phyloP scores from a whole-genome alignment of 1,140 invertebrate genomes.

The Lasaia peninsularis region DNA sequence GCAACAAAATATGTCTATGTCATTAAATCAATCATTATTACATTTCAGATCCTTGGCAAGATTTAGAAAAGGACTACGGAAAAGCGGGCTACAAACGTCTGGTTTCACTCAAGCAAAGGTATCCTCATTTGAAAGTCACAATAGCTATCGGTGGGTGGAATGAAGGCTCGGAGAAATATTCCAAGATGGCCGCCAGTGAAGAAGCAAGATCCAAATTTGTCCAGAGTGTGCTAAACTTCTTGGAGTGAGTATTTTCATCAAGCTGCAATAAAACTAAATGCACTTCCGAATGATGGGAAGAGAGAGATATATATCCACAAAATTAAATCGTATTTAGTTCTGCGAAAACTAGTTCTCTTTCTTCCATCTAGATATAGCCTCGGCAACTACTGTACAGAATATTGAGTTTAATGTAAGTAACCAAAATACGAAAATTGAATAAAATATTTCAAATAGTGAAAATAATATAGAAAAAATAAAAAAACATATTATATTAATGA shows the following conservation, averaged over 20 bases:
- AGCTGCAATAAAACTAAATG: not conserved
- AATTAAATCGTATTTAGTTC: too few species aligned
- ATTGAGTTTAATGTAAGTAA: too few species aligned
- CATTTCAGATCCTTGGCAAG: slow-evolving; percentile 85
- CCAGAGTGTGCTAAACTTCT: slow-evolving; percentile 79
- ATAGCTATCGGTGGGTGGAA: slow-evolving; percentile 94
- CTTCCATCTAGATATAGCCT: too few species aligned
- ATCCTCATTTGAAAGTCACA: slow-evolving; percentile 86
- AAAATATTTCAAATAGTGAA: too few species aligned
- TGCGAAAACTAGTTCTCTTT: too few species aligned
- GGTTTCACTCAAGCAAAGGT: slow-evolving; percentile 80
- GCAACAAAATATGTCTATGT: too few species aligned
- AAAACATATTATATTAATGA: too few species aligned
- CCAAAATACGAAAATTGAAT: too few species aligned
- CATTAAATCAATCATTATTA: too few species aligned
- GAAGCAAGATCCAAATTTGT: slow-evolving; percentile 81
- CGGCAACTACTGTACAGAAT: too few species aligned
- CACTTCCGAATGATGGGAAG: not conserved
- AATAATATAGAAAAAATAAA: too few species aligned
- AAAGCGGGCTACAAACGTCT: slow-evolving; percentile 84
- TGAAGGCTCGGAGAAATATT: slow-evolving; percentile 90
- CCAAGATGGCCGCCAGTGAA: slow-evolving; percentile 81
- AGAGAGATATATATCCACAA: too few species aligned
- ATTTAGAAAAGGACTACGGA: slow-evolving; percentile 85
- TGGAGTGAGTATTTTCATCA: slow-evolving; percentile 74